Evolutionary conservation across 2,113 vertebrate species (phyloP).

Genomic region (Tinamus guttatus): DNA sequence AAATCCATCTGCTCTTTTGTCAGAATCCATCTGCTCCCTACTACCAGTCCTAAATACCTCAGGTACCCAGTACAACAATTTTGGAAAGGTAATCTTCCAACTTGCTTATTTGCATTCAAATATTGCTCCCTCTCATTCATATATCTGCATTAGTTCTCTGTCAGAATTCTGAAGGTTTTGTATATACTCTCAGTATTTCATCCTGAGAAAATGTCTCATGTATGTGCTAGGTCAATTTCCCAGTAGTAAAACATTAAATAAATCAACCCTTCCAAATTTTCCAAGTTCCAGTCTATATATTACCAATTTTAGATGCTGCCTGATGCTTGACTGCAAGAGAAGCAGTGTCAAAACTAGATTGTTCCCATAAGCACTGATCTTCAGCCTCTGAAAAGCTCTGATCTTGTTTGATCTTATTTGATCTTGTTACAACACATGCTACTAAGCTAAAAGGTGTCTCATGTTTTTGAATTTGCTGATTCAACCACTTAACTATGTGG

Average conservation of each 20-base stretch:
- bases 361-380: background rate
- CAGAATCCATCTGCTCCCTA: constrained; percentile 44
- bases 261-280: background rate
- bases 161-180: background rate
- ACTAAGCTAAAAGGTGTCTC: background rate
- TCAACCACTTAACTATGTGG: background rate
- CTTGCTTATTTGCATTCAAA: constrained; percentile 9
- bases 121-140: background rate
- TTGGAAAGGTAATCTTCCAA: background rate
- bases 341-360: background rate
- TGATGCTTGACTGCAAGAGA: background rate
- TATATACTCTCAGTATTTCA: background rate
- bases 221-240: background rate
- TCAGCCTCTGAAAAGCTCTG: background rate
- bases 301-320: background rate
- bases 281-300: background rate
- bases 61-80: background rate
- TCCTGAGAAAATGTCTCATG: background rate
- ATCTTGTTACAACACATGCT: background rate
- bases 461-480: background rate
- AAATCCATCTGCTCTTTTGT: constrained; percentile 22
- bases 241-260: background rate
- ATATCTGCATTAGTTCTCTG: background rate
- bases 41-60: background rate
- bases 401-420: background rate